Evolutionary conservation across 2,797 vertebrate species (phyloP).

Genomic region (Glyptemys insculpta): DNA sequence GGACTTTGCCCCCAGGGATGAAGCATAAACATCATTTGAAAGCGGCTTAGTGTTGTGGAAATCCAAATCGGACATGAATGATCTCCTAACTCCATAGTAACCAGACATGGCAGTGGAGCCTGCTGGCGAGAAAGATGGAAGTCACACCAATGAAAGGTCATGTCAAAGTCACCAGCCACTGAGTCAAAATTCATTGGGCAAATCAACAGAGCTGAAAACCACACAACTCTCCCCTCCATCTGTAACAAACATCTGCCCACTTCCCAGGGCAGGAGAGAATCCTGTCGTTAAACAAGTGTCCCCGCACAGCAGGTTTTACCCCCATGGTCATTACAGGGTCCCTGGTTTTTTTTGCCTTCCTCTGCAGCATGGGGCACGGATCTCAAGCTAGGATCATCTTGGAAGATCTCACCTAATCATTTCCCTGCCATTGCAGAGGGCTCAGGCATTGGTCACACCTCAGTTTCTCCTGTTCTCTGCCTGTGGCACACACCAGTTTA

Average conservation of each 20-base stretch:
- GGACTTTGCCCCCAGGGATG: conserved; percentile 84
- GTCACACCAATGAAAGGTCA: fast-evolving
- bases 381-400: neutral
- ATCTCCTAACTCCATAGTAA: conserved; percentile 89
- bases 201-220: neutral
- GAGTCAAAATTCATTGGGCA: neutral
- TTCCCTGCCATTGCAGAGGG: neutral
- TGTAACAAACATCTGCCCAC: neutral
- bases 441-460: neutral
- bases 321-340: neutral
- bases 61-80: conserved; percentile 90
- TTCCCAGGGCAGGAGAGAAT: neutral
- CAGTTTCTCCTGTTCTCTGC: neutral
- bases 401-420: neutral
- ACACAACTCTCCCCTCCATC: neutral
- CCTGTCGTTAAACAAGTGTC: neutral
- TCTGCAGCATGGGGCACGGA: neutral
- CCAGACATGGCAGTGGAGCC: conserved; percentile 85
- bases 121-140: conserved; percentile 64
- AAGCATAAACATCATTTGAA: conserved; percentile 82
- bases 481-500: neutral
- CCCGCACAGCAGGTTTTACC: neutral
- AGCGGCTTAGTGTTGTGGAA: conserved; percentile 87
- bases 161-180: neutral
- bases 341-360: neutral